Evolutionary conservation across 2,797 vertebrate genomes (phyloP), one percentile per base, ranked within the genome.

Genomic region (Podargus strigoides): DNA sequence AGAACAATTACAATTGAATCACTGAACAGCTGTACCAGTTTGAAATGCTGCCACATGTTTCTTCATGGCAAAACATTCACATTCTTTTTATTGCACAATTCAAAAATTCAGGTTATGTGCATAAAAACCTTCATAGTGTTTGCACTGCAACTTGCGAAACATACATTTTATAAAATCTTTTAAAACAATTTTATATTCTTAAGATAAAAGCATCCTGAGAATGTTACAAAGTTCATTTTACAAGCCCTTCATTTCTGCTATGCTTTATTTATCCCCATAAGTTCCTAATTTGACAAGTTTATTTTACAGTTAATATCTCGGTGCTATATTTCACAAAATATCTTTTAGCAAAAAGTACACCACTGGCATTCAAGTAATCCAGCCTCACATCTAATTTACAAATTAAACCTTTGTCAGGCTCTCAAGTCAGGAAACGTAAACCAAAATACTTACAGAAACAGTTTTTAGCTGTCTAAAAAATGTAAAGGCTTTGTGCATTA

Each of bases 201-300:
- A 96, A 97, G 97, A 97, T 80, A 97, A 97, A 98, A 96, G 97
- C 96, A 98, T 98, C 98, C 98, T 98, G 98, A 98, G 98, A 97
- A 97, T 97, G 97, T 97, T 98, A 98, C 93, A 98, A 98, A 98
- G 97, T 97, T 97, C 95, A 75, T 96, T 97, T 96, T 97, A 94
- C 97, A 97, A 97, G 97, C 97, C 98, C 97, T 98, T 98, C 97
- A 96, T 92, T 95, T 98, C 97, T 97, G 91, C 90, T 94, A 97
- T 94, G 80, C 97, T 97, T 97, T 97, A 96, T 97, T 96, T 97
- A 95, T 96, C 94, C 94, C 95, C 96, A 94, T 96, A 97, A 97
- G 96, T 87, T 76, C 93, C 89, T 96, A 96, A 97, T 91, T 60
- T 96, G 93, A 96, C 94, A 93, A 92, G 85, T 97, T 95, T 96